Evolutionary conservation across 2,888 invertebrate species (phyloP).

Genomic region (Tachina lurida): DNA sequence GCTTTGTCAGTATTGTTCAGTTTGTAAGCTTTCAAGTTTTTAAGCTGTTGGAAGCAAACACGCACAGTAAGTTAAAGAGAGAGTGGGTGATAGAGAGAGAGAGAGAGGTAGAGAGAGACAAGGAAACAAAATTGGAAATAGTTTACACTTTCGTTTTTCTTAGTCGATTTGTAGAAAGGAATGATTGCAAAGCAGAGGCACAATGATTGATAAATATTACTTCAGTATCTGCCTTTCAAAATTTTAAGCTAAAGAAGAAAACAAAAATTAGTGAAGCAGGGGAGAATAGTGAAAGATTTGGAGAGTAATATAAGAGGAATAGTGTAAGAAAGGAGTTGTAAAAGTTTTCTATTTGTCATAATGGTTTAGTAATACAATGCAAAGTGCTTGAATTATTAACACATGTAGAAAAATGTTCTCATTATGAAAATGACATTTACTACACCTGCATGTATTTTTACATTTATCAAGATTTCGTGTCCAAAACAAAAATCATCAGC

Average conservation of each 20-base stretch:
- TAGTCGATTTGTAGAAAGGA: not conserved
- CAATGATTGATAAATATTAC: conserved; percentile 94
- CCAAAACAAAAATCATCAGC: no score
- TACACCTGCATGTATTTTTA: no score
- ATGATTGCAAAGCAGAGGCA: conserved; percentile 83
- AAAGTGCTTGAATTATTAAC: no score
- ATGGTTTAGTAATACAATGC: not conserved
- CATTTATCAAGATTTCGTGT: no score
- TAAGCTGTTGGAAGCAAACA: conserved; percentile 1
- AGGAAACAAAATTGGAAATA: not conserved
- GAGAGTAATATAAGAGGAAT: not conserved
- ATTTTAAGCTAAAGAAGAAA: conserved; percentile 14
- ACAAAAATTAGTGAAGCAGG: not conserved
- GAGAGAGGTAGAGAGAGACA: not conserved
- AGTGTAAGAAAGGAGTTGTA: not conserved
- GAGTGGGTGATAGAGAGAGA: not conserved
- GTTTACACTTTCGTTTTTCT: not conserved
- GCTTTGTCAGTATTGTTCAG: conserved; percentile 92
- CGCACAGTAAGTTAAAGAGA: not conserved
- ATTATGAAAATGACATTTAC: not conserved
- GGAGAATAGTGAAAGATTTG: not conserved
- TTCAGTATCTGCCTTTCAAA: conserved; percentile 86
- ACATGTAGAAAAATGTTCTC: not conserved
- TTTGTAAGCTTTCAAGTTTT: conserved; percentile 72
- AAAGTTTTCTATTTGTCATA: not conserved